Evolutionary conservation across 1,140 invertebrate genomes (phyloP), one percentile per base, ranked within the genome.

Genomic region (Ceratina japonica): DNA sequence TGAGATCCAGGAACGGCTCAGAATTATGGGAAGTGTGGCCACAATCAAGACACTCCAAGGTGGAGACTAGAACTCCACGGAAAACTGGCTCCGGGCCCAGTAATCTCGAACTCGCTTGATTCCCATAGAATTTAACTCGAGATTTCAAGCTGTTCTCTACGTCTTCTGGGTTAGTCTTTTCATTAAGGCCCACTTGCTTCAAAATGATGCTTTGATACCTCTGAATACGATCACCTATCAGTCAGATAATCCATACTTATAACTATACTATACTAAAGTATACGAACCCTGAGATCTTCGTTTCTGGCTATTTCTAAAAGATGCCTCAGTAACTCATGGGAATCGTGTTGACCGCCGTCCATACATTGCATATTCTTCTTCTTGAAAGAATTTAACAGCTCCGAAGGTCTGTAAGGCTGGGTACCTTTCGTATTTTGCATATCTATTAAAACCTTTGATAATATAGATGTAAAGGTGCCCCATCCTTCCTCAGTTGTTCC

Each of bases 281-380:
- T 31, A 37, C 68, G 85, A 84, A 91, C 91, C 74, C 83, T 85
- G 1, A 92, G 66, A 88, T 93, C 91, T 62, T 92, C 91, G 64
- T 83, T 90, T 5, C 96, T 94, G 64, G 98, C 95, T 78, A 95
- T 95, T 90, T 99, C 98, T 37, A 99, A 90, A 44, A 99, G 92
- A 93, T 98, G 97, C 71, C 98, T 92, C 12, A 99, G 93, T 66
- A 99, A 91, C 91, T 99, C 98, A 89, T 99, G 98, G 13, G 98
- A 95, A 92, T 99, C 98, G 89, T 99, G 98, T 90, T 99, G 98
- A 84, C 98, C 96, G 37, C 96, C 97, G n/a, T 97, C 97, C 75
- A 95, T 95, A 91, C 99, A 99, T 88, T 98, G 96, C 0, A 96
- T 94, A 82, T 94, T 94, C 89, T 96, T 97, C 87, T 94, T 94